Base-by-base conservation (phyloP, 2,113 vertebrate genomes). In the Tachysurus vachellii region DNA sequence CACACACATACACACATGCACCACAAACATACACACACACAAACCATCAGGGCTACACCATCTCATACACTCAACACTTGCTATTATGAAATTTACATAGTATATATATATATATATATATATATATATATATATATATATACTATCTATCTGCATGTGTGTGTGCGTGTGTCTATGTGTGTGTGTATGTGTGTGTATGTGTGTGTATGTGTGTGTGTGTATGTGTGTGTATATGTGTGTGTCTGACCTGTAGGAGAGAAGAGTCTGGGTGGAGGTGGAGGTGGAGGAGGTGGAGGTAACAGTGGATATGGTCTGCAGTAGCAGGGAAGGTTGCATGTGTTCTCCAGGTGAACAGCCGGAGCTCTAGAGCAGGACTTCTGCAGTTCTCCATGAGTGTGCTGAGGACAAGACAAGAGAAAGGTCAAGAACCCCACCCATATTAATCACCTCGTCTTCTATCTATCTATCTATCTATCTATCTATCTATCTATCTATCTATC, bases 221-320 rank as follows among this genome's bases (percentile, higher is more conserved):
- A 50, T 26, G 21, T 53, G 61, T 71, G 56, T 66, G 56, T 54
- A 42, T 42, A 21, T 26, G n/a, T 13, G n/a, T 7, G 16, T 13
- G 11, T 95, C 96, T 96, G 93, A 97, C 96, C 94, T 23, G 95
- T 92, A 87, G 93, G 92, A 0, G 91, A 93, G 57, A 96, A 92
- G 85, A 96, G 92, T 91, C 96, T 94, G 0, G 97, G 96, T 19
- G 96, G 96, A 0, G 96, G 97, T 0, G 96, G 97, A 5, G 97
- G 97, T 0, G 96, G 96, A 2, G 97, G 97, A 0, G 96, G 96
- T 0, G 96, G 97, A 13, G 96, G 97, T 68, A 96, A 91, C 0
- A 92, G 95, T 42, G 96, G 96, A n/a, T 96, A 96, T 50, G 95
- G 96, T 88, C 96, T 95, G 93, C 96, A 97, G 86, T 96, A 96